Percentiles rank a stretch among this genome's conserved stretches.
Evolutionary conservation across 2,797 vertebrate species (phyloP).

Genomic region (Babyrousa celebensis): DNA sequence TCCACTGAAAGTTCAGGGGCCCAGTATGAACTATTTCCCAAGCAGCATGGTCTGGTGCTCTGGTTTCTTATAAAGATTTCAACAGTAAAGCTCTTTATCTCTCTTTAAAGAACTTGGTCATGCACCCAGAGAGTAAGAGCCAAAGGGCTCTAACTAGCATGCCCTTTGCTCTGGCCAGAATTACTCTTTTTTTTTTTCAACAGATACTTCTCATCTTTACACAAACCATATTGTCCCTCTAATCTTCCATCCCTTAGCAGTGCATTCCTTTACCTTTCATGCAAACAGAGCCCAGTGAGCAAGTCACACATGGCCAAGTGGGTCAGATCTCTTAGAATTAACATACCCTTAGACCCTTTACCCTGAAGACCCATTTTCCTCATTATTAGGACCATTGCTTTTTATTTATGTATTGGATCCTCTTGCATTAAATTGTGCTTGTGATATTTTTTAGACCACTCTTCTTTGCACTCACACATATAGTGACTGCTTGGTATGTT

Average conservation of each 20-base stretch:
- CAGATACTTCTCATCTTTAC: not conserved
- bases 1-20: not conserved
- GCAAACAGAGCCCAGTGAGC: not conserved
- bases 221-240: not conserved
- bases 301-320: not conserved
- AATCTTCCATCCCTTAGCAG: not conserved
- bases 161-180: not conserved
- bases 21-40: not conserved
- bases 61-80: not conserved
- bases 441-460: not conserved
- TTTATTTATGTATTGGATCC: not conserved
- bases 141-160: not conserved
- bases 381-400: conserved; percentile 9
- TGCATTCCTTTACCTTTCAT: not conserved
- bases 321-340: not conserved
- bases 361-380: not conserved
- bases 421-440: conserved; percentile 11
- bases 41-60: not conserved
- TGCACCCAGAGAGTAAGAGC: not conserved
- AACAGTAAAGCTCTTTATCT: not conserved
- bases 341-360: not conserved
- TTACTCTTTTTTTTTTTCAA: not conserved
- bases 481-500: not conserved
- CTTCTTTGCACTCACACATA: not conserved
- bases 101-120: conserved; percentile 22